phyloP scores from a whole-genome alignment of 2,113 vertebrate species.

The Octodon degus region DNA sequence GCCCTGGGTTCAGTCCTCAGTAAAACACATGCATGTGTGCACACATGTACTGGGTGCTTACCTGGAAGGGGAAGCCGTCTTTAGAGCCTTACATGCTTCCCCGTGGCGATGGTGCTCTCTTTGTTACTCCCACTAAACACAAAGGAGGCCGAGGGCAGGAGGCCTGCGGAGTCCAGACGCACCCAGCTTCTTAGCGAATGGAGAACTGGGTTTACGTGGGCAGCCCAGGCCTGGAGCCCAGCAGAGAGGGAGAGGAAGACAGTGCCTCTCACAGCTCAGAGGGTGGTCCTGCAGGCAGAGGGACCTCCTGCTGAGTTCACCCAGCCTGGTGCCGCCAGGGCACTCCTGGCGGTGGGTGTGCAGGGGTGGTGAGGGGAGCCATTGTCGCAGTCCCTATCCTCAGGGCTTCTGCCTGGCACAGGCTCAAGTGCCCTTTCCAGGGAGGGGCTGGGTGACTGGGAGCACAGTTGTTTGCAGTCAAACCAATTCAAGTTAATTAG shows the following conservation, averaged over 20 bases:
- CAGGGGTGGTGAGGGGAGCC: neutral
- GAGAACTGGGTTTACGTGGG: neutral
- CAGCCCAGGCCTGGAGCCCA: neutral
- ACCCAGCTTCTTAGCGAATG: neutral
- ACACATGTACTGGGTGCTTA: neutral
- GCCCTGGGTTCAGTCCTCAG: neutral
- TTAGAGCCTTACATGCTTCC: neutral
- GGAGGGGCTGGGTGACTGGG: neutral
- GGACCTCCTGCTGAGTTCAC: neutral
- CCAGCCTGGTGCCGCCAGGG: neutral
- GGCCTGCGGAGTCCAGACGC: neutral
- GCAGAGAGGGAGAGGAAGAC: neutral
- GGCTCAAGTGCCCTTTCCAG: neutral
- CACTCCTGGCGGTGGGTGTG: neutral
- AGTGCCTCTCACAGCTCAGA: neutral
- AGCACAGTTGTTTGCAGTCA: slow-evolving; percentile 40
- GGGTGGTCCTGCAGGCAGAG: neutral
- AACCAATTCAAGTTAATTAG: slow-evolving; percentile 60
- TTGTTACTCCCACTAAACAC: neutral
- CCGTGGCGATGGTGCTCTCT: neutral
- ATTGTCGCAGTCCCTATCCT: neutral
- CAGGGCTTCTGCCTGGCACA: neutral
- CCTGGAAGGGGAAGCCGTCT: neutral
- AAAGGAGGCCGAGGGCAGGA: neutral
- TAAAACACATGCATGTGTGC: neutral